Base-by-base conservation (phyloP, 2,113 vertebrate genomes). In the Osmerus eperlanus region DNA sequence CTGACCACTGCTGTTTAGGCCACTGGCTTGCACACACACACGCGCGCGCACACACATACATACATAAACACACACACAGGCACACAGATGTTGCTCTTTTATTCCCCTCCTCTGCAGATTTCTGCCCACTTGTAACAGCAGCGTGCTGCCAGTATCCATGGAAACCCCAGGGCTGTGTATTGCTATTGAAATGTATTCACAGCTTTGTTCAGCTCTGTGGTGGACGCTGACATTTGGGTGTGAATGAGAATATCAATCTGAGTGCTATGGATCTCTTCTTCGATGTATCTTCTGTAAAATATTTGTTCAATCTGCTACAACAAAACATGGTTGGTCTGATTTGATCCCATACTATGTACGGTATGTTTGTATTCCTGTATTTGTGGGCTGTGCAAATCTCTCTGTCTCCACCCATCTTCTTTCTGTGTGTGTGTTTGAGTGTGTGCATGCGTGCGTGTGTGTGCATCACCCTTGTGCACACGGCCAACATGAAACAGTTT, bases 111-210 rank as follows among this genome's bases (percentile, higher is more conserved):
- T 53, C 68, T 72, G 47, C 73, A 68, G 56, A 74, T 70, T 72
- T 72, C 72, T 72, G 78, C 81, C 47, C 69, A 82, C 74, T 78
- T 64, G 65, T 19, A 76, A 77, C 64, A 69, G 72, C 67, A 73
- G 78, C 63, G 61, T 82, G 79, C 73, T 3, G 29, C 71, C 71
- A 52, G 83, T 84, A 68, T 52, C 85, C 79, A 85, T 87, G 76
- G 84, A 67, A 85, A 86, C 83, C 4, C 54, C 54, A 56, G 6
- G 15, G 16, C n/a, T 56, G 54, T 60, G 58, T 23, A 60, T 12
- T 60, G 23, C 23, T 4, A 60, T 23, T 60, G 58, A 23, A 60
- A 23, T 60, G 58, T 19, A 21, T 47, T 47, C 41, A 47, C 41
- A 47, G 41, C 41, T 47, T 47, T 47, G 41, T 47, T 47, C 41